phyloP scores from a whole-genome alignment of 2,113 vertebrate species.

The Grantiella picta region DNA sequence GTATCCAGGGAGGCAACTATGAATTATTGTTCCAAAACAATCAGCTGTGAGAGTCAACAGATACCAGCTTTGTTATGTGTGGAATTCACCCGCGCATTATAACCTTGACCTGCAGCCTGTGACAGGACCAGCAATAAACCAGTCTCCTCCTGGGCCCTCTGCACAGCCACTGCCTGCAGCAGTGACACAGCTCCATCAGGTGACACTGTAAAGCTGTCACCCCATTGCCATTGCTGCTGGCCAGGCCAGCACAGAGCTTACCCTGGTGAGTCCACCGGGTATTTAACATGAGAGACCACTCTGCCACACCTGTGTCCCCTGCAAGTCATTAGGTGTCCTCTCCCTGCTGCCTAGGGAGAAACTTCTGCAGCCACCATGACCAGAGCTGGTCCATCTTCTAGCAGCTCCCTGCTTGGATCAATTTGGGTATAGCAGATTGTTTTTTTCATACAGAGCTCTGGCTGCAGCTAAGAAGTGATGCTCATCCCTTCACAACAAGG shows the following conservation, averaged over 20 bases:
- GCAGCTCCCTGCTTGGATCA: neutral
- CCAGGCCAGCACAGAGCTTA: fast-evolving
- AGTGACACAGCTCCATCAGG: fast-evolving
- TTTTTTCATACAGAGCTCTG: neutral
- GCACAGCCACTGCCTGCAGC: fast-evolving
- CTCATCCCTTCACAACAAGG: neutral
- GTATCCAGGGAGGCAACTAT: neutral
- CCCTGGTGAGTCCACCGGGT: neutral
- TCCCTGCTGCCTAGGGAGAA: neutral
- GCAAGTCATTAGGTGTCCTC: neutral
- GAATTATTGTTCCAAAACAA: slow-evolving; percentile 28
- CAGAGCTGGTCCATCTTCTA: neutral
- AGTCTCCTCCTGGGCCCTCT: neutral
- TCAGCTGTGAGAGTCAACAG: neutral
- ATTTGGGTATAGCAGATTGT: fast-evolving
- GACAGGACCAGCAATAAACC: neutral
- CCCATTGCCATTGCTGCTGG: fast-evolving
- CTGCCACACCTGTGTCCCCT: neutral
- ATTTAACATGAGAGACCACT: fast-evolving
- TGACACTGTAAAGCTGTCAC: fast-evolving
- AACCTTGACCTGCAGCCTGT: neutral
- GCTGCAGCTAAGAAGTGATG: neutral
- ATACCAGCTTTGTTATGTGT: neutral
- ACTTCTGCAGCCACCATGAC: fast-evolving
- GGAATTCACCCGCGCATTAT: neutral